A percentile compares a stretch with the other conserved stretches of the same genome.
Evolutionary conservation across 2,888 invertebrate genomes (phyloP).

Genomic region (Epinotia bilunana): DNA sequence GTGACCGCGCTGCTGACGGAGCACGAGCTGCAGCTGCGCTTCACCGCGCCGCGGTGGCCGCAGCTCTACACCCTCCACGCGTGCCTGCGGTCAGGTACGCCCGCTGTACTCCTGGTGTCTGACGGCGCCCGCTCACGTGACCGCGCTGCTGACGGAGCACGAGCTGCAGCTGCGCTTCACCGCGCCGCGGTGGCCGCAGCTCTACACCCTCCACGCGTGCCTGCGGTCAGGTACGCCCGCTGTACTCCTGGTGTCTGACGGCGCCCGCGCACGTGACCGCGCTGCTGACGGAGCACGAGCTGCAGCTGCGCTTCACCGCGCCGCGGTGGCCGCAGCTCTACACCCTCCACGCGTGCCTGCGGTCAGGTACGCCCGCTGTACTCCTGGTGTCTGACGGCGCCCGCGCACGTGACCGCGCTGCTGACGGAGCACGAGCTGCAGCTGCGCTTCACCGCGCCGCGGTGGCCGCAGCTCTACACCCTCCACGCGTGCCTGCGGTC

Average conservation of each 20-base stretch:
- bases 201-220: conserved; percentile 96
- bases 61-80: conserved; percentile 97
- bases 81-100: conserved; percentile 91
- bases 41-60: conserved; percentile 97
- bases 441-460: conserved; percentile 98
- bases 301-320: conserved; percentile 98
- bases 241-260: conserved; percentile 74
- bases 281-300: conserved; percentile 94
- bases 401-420: conserved; percentile 96
- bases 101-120: background rate
- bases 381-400: conserved; percentile 86
- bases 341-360: conserved; percentile 95
- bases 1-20: conserved; percentile 95
- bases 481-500: conserved; percentile 97
- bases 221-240: conserved; percentile 88
- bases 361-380: conserved; percentile 86
- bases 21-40: conserved; percentile 97
- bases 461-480: conserved; percentile 95
- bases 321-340: conserved; percentile 97
- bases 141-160: conserved; percentile 94
- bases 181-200: conserved; percentile 96
- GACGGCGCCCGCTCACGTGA: conserved; percentile 96
- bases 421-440: conserved; percentile 95
- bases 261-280: conserved; percentile 97
- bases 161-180: conserved; percentile 98